Evolutionary conservation across 2,113 vertebrate genomes (phyloP), one percentile per base, ranked within the genome.

Genomic region (Hyaena hyaena): DNA sequence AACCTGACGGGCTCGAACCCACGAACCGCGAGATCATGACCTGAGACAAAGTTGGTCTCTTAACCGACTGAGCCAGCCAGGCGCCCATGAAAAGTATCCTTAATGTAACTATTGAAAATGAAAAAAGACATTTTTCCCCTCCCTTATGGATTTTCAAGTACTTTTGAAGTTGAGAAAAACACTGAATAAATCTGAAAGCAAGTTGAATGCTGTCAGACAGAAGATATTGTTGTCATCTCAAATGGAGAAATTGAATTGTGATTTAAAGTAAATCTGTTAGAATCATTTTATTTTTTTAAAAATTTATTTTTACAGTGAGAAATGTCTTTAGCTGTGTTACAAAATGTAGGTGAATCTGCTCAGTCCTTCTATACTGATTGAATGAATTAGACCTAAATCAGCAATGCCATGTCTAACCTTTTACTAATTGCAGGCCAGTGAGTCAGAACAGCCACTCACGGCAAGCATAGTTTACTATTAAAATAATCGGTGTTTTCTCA

Each of bases 111-210:
- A 55, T 28, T 86, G 80, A 88, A 97, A 91, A 92, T 81, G 45
- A 69, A 82, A 74, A 88, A 87, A 35, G 79, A 88, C 26, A 58
- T 73, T 90, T 69, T 4, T n/a, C 17, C 23, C 31, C 10, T 9
- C 79, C 21, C 68, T 85, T 85, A 82, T 55, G 26, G 24, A 24
- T 88, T 97, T 96, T 97, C 66, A 93, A 94, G 68, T 88, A 61
- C 73, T 88, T 71, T 58, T 76, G 71, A 91, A 95, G 94, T 91
- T 82, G 33, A 94, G 81, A 90, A 95, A 90, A 93, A 85, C 50
- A 69, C 50, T 88, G 76, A 96, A 74, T 94, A 95, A 97, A 95
- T 96, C 82, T 88, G 61, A 96, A 94, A 80, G 76, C 50, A 90
- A 91, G 81, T 63, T 97, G 84, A 94, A 74, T 83, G 28, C 71